Evolutionary conservation across 2,113 vertebrate species (phyloP), one percentile per base, ranked within the genome.

Genomic region (Tonatia bakeri): DNA sequence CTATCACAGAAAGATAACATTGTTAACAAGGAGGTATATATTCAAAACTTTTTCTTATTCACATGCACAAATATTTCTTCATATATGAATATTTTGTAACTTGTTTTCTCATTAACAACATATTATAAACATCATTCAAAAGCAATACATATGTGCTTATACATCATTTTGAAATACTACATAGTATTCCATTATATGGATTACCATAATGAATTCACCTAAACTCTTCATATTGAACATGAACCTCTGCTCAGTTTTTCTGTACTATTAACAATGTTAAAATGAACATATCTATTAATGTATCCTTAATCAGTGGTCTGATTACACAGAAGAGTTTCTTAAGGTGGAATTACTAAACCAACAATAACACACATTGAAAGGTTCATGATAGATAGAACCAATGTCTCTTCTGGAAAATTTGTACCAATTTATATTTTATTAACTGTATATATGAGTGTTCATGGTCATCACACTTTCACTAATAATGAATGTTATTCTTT

Each of bases 61-160:
- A 94, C 81, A 80, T 69, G 28, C 24, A 61, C 43, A 96, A 64
- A 76, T 64, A 86, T 75, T 75, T 94, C 17, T 92, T 90, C 65
- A 43, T n/a, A 84, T 59, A 59, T 7, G 26, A 94, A 65, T 76
- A 69, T 81, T 87, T 94, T 94, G 4, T 73, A 95, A 90, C 43
- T 80, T 87, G n/a, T 16, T 86, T 87, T 86, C 47, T 86, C 38
- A 38, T 92, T 92, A 96, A 54, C 1, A 85, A 33, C 40, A 17
- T 56, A 81, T 85, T 85, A 10, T 9, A 40, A 75, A 10, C 9
- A 52, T 45, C 20, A 67, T 36, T 87, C 10, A 56, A 95, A 91
- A 50, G 9, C 17, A 90, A 72, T 40, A 47, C 6, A 83, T 45
- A 16, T n/a, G 14, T 90, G 6, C 15, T 40, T 94, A 54, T 54